phyloP scores from a whole-genome alignment of 2,888 invertebrate species.

The Harpagoxenus sublaevis region DNA sequence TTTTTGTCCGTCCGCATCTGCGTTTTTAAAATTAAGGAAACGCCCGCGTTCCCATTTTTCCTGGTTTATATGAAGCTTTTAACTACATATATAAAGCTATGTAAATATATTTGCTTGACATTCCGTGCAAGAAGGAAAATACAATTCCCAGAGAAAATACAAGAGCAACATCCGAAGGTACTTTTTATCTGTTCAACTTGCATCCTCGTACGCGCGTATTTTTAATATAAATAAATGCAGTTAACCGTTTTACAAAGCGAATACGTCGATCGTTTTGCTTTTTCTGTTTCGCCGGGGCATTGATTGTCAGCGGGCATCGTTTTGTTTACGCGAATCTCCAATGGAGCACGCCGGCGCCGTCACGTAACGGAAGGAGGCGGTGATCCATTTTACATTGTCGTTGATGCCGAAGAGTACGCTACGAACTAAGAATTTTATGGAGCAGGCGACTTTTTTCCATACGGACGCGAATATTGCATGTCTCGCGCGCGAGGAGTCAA shows the following conservation, averaged over 20 bases:
- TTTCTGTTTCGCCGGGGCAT: conserved; percentile 7
- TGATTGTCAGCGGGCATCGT: conserved; percentile 38
- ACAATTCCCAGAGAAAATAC: conserved; percentile 18
- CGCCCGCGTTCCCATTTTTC: background rate
- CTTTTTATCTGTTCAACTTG: conserved; percentile 21
- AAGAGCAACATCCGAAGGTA: background rate
- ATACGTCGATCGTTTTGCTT: conserved; percentile 9
- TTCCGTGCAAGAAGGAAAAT: conserved; percentile 2
- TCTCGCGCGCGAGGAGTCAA: background rate
- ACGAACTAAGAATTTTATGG: conserved; percentile 3
- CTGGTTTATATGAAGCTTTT: background rate
- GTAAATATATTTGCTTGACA: conserved; percentile 27
- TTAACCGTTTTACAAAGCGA: conserved; percentile 31
- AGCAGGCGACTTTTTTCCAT: background rate
- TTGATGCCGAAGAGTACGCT: conserved; percentile 33
- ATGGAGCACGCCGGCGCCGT: conserved; percentile 27
- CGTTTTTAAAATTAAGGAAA: background rate
- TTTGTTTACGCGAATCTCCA: conserved; percentile 55
- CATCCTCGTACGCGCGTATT: conserved; percentile 8
- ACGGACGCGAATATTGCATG: background rate
- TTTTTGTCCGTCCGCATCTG: background rate
- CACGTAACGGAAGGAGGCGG: conserved; percentile 25
- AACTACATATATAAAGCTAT: background rate
- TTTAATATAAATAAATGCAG: conserved; percentile 45
- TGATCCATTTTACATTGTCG: conserved; percentile 53